Evolutionary conservation across 2,888 invertebrate species (phyloP).

Genomic region (Platycnemis pennipes): DNA sequence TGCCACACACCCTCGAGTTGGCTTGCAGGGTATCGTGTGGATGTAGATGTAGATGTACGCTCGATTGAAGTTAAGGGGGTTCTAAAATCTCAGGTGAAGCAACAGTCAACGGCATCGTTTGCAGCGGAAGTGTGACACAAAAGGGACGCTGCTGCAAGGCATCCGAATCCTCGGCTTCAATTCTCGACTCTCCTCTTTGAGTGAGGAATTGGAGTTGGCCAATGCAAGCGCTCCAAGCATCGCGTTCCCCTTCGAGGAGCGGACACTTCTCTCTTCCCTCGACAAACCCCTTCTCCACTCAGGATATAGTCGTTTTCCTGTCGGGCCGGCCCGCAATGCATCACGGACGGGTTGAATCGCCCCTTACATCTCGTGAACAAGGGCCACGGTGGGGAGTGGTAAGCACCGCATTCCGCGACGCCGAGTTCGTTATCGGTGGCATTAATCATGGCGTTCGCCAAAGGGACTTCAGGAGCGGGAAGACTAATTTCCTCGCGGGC

Average conservation of each 20-base stretch:
- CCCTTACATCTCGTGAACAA: slow-evolving; percentile 4
- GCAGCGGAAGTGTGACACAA: too few relatives aligned
- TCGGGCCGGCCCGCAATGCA: not conserved
- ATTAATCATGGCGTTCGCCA: not conserved
- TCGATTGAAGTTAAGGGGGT: too few relatives aligned
- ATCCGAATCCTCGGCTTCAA: not conserved
- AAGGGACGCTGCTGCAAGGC: too few relatives aligned
- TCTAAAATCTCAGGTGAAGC: too few relatives aligned
- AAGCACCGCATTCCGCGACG: not conserved
- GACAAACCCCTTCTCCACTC: not conserved
- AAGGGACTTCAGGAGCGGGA: not conserved
- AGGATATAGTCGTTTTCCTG: not conserved
- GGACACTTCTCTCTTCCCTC: not conserved
- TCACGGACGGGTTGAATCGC: not conserved
- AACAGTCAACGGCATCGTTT: too few relatives aligned
- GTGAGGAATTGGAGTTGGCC: not conserved
- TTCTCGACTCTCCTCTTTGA: not conserved
- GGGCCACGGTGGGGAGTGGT: not conserved
- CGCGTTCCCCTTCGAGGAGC: not conserved
- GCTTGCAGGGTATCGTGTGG: too few relatives aligned
- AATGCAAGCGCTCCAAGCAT: not conserved
- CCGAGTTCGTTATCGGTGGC: slow-evolving; percentile 5
- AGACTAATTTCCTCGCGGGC: not conserved
- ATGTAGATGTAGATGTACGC: too few relatives aligned
- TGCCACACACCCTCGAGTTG: too few relatives aligned